phyloP scores from a whole-genome alignment of 2,113 vertebrate species.

The Cervus canadensis region DNA sequence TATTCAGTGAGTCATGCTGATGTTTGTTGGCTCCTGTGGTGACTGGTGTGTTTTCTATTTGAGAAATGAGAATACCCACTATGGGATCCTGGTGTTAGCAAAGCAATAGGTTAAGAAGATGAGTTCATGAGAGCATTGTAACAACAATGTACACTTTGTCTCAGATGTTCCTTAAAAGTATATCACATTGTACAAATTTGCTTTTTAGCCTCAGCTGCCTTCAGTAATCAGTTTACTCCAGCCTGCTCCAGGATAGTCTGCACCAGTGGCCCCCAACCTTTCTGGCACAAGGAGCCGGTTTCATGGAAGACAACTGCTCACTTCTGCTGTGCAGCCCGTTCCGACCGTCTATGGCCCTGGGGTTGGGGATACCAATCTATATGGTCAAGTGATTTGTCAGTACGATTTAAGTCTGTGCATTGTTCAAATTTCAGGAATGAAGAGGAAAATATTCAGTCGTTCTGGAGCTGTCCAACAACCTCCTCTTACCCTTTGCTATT shows the following conservation, averaged over 20 bases:
- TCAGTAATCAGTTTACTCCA: neutral
- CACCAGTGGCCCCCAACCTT: neutral
- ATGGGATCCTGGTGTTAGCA: neutral
- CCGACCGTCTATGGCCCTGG: neutral
- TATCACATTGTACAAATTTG: neutral
- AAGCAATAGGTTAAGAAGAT: neutral
- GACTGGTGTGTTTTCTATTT: neutral
- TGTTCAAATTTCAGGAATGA: neutral
- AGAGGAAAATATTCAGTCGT: neutral
- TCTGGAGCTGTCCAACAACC: neutral
- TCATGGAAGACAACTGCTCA: neutral
- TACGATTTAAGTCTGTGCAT: neutral
- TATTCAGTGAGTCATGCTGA: neutral
- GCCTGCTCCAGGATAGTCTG: neutral
- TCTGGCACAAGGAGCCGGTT: rapidly evolving
- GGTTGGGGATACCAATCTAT: neutral
- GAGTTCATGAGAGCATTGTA: neutral
- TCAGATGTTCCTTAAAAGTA: neutral
- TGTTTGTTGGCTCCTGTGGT: neutral
- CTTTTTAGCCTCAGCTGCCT: neutral
- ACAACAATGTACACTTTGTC: neutral
- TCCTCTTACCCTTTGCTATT: neutral
- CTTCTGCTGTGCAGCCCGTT: neutral
- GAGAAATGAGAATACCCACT: too few relatives aligned
- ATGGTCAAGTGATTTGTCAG: neutral